phyloP scores from a whole-genome alignment of 2,113 vertebrate species.

The Misgurnus mizolepis region DNA sequence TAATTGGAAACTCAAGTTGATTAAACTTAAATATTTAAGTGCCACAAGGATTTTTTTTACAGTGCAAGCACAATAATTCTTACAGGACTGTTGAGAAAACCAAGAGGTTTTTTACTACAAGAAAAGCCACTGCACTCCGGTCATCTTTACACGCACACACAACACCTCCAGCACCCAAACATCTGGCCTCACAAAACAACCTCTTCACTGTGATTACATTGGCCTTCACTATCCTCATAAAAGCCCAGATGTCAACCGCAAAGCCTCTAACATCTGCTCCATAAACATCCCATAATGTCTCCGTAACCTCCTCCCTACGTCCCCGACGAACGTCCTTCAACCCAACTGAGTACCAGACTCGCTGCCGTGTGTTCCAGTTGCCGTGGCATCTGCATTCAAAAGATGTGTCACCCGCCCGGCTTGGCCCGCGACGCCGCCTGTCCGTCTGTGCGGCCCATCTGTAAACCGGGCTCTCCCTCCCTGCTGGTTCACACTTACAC shows the following conservation, averaged over 20 bases:
- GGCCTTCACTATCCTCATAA: conserved; percentile 67
- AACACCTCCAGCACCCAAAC: conserved; percentile 43
- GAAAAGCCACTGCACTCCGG: conserved; percentile 13
- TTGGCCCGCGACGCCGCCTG: conserved; percentile 59
- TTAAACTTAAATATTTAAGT: too few relatives aligned
- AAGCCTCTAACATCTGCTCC: conserved; percentile 74
- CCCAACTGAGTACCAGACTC: not conserved
- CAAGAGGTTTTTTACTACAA: not conserved
- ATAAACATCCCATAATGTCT: conserved; percentile 35
- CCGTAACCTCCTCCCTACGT: not conserved
- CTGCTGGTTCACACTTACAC: conserved; percentile 25
- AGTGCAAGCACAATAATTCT: too few relatives aligned
- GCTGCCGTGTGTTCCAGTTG: not conserved
- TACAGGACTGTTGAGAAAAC: too few relatives aligned
- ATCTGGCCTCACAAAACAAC: conserved; percentile 49
- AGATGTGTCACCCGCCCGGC: conserved; percentile 40
- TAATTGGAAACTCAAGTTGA: too few relatives aligned
- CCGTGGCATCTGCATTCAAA: conserved; percentile 51
- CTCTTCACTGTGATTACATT: conserved; percentile 57
- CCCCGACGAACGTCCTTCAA: conserved; percentile 22
- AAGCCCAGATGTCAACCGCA: conserved; percentile 66
- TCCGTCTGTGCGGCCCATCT: conserved; percentile 65
- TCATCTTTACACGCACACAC: not conserved
- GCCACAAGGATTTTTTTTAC: too few relatives aligned
- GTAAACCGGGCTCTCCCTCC: conserved; percentile 55